Conservation (phyloP, 35 echinoderm and acorn worm species). For the Acanthaster planci region DNA sequence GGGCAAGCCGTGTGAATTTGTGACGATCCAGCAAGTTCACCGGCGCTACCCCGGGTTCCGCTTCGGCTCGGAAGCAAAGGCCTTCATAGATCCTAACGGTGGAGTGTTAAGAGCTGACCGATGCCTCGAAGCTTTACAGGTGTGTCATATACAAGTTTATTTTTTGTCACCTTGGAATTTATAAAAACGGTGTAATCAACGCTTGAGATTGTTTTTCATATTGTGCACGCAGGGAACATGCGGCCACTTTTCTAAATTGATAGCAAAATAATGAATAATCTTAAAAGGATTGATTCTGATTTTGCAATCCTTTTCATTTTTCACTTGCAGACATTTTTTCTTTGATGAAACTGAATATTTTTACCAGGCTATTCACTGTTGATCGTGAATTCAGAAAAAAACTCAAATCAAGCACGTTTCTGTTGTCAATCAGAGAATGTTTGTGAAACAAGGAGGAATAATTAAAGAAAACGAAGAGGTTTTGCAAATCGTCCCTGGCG, state of each 20-base stretch:
- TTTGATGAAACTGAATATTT: too few species aligned
- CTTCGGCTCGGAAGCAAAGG: background rate
- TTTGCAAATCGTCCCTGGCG: slow-evolving; percentile 49
- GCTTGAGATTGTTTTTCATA: too few species aligned
- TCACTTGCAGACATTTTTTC: too few species aligned
- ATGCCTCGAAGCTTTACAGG: slow-evolving; percentile 46
- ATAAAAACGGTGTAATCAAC: background rate
- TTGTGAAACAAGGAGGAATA: slow-evolving; percentile 43
- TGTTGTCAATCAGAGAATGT: slow-evolving; percentile 35
- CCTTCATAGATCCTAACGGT: slow-evolving; percentile 58
- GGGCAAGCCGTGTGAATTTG: slow-evolving; percentile 7
- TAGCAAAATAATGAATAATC: too few species aligned
- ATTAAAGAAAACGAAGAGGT: slow-evolving; percentile 59
- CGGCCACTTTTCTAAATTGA: too few species aligned
- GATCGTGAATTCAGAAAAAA: too few species aligned
- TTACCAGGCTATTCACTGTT: too few species aligned
- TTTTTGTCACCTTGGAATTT: background rate
- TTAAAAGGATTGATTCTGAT: too few species aligned
- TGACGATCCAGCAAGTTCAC: slow-evolving; percentile 10
- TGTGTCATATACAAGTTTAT: slow-evolving; percentile 25
- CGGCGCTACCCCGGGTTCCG: slow-evolving; percentile 40
- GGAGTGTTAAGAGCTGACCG: slow-evolving; percentile 71
- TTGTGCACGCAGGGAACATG: too few species aligned
- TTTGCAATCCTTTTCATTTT: too few species aligned
- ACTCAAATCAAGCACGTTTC: too few species aligned